A percentile compares a stretch with the other conserved stretches of the same genome.
phyloP scores from a whole-genome alignment of 2,797 vertebrate species.

The Novumbra hubbsi region DNA sequence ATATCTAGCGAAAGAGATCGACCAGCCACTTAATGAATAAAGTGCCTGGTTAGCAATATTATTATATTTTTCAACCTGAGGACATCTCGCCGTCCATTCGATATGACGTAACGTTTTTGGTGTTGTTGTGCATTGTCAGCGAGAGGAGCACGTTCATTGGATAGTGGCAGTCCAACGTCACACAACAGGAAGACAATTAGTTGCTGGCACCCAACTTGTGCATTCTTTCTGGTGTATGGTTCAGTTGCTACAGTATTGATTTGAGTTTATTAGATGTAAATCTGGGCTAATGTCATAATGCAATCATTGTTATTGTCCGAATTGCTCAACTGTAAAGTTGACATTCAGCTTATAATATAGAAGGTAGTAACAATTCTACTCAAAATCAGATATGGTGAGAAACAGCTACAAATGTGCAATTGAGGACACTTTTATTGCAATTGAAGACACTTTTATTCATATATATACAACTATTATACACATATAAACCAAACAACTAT shows the following conservation, averaged over 20 bases:
- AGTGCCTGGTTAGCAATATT: constrained; percentile 44
- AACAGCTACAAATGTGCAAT: constrained; percentile 18
- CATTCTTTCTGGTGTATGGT: too few species aligned
- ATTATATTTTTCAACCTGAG: constrained; percentile 42
- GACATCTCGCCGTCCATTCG: constrained; percentile 54
- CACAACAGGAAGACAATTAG: neutral
- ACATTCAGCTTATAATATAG: too few species aligned
- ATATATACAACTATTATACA: constrained; percentile 75
- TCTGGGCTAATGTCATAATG: too few species aligned
- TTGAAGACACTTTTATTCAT: constrained; percentile 72
- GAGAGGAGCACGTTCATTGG: constrained; percentile 42
- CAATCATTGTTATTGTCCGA: too few species aligned
- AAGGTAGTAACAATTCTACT: neutral
- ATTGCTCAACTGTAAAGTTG: too few species aligned
- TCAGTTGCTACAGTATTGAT: too few species aligned
- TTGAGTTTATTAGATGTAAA: too few species aligned
- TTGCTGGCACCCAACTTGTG: neutral
- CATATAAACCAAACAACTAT: constrained; percentile 69
- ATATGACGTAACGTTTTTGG: constrained; percentile 51
- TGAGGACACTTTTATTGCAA: constrained; percentile 38
- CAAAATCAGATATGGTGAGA: constrained; percentile 2
- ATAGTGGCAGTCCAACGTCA: constrained; percentile 3
- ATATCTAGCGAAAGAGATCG: constrained; percentile 28
- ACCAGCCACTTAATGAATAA: constrained; percentile 45
- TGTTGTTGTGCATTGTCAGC: constrained; percentile 18